Base-by-base conservation (phyloP, 1,140 invertebrate genomes). In the Streblospio benedicti region DNA sequence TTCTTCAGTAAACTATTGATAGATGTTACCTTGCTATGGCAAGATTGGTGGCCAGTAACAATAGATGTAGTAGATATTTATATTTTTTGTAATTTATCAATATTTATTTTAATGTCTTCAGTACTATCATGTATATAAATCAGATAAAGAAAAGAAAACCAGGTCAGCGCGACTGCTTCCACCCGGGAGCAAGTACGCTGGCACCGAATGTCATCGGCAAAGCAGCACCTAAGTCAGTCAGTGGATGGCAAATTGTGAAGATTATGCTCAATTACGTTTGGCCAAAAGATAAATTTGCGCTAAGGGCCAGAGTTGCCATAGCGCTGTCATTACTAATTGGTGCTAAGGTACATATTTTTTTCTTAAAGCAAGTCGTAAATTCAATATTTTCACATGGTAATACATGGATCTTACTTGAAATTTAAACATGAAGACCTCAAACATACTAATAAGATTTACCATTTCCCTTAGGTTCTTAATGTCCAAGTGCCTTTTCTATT, bases 401-500 rank as follows among this genome's bases (percentile, higher is more conserved):
- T n/a, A 47, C 5, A 27, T 54, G 59, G 31, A 30, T 27, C 6
- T 5, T 62, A 47, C 31, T 62, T 23, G 5, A n/a, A 31, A 28
- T 30, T 1, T 27, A 38, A 14, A 4, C 14, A 6, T 18, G 1
- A 52, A 41, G 38, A 14, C 14, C 38, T 41, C 38, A 0, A 18
- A 41, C 0, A 18, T 41, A 41, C 14, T 18, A 52, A 16, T 50
- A 33, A 16, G 23, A 44, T 52, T 64, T 30, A n/a, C n/a, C n/a
- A n/a, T n/a, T n/a, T n/a, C n/a, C n/a, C n/a, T n/a, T 54, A 79
- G 81, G 70, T 93, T 28, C 71, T 96, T 62, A 98, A 94, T 73
- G 91, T 97, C 2, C 80, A 84, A 63, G 94, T 99, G 4, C 96
- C 96, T n/a, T 97, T 97, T 79, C 80, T 97, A 51, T 96, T 99